phyloP scores from a whole-genome alignment of 2,888 invertebrate genomes.

The Octonoba sinensis region DNA sequence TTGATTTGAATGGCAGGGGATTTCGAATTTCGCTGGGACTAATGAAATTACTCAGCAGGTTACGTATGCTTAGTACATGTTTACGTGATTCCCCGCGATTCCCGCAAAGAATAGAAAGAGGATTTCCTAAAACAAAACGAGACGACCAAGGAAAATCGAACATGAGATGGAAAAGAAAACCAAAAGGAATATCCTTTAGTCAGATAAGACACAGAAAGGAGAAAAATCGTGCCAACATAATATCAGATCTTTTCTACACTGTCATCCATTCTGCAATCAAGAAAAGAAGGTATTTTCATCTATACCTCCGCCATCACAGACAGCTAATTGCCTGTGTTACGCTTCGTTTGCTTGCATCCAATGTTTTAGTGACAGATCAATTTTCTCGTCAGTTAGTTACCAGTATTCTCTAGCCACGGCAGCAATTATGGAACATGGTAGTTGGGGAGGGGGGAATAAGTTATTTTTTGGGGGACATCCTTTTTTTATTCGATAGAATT shows the following conservation, averaged over 20 bases:
- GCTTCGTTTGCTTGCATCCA: slow-evolving; percentile 52
- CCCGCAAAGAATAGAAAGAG: background rate
- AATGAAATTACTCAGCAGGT: no score
- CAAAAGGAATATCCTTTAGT: slow-evolving; percentile 8
- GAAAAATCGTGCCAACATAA: slow-evolving; percentile 2
- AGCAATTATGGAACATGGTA: slow-evolving; percentile 45
- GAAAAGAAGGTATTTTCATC: slow-evolving; percentile 1
- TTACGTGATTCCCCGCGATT: background rate
- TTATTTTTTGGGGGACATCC: no score
- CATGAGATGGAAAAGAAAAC: background rate
- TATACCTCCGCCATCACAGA: slow-evolving; percentile 34
- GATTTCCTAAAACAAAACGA: background rate
- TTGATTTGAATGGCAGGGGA: no score
- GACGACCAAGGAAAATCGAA: no score
- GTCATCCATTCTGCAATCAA: slow-evolving; percentile 26
- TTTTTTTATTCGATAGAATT: no score
- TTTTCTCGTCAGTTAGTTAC: slow-evolving; percentile 63
- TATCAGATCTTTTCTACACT: slow-evolving; percentile 17
- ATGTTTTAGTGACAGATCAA: slow-evolving; percentile 59
- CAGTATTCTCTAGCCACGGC: slow-evolving; percentile 47
- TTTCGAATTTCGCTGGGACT: no score
- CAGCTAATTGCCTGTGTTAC: slow-evolving; percentile 61
- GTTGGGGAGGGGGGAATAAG: background rate
- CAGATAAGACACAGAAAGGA: background rate
- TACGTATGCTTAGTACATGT: no score